phyloP scores from a whole-genome alignment of 2,113 vertebrate species.

The Gobius niger region DNA sequence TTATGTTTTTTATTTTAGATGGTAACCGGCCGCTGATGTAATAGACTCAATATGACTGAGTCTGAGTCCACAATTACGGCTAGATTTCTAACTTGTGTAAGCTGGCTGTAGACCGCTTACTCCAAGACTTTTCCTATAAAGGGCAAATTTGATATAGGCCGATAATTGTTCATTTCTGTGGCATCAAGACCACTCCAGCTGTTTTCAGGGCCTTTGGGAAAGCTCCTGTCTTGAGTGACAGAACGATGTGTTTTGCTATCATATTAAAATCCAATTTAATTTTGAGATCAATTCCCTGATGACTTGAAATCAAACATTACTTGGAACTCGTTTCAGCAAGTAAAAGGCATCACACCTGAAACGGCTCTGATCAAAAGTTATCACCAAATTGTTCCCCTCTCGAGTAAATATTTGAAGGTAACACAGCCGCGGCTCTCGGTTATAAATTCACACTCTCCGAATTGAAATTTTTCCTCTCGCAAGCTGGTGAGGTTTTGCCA shows the following conservation, averaged over 20 bases:
- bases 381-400: conserved; percentile 22
- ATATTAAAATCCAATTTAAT: not conserved
- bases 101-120: too few relatives aligned
- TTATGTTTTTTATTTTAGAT: too few relatives aligned
- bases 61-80: too few relatives aligned
- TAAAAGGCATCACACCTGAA: conserved; percentile 1
- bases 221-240: too few relatives aligned
- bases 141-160: too few relatives aligned
- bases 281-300: conserved; percentile 36
- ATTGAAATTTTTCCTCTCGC: conserved; percentile 23
- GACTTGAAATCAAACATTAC: conserved; percentile 5
- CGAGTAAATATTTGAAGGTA: conserved; percentile 29
- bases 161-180: too few relatives aligned
- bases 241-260: conserved; percentile 13
- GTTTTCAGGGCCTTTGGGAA: too few relatives aligned
- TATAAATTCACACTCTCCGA: conserved; percentile 18
- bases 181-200: too few relatives aligned
- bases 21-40: too few relatives aligned
- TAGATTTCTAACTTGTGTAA: too few relatives aligned
- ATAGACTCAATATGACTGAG: too few relatives aligned
- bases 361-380: not conserved
- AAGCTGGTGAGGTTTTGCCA: conserved; percentile 29
- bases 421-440: not conserved
- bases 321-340: not conserved
- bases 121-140: too few relatives aligned